Evolutionary conservation across 2,113 vertebrate species (phyloP).

Genomic region (Xenus cinereus): DNA sequence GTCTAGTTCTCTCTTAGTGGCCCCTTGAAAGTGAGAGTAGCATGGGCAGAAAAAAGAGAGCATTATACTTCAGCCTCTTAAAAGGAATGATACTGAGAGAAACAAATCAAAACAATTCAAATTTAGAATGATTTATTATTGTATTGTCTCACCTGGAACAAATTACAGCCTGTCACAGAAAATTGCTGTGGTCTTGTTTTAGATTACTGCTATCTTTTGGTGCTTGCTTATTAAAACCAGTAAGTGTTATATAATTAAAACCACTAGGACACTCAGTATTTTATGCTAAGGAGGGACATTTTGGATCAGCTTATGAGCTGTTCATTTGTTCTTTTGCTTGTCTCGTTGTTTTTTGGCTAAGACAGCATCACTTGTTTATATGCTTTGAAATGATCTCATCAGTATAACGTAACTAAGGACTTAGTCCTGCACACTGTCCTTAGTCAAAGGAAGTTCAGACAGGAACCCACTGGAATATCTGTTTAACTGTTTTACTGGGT

Average conservation of each 20-base stretch:
- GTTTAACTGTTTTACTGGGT: not conserved
- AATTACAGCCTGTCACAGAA: not conserved
- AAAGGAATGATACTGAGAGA: not conserved
- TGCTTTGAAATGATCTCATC: not conserved
- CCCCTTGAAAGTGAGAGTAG: not conserved
- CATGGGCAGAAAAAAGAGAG: not conserved
- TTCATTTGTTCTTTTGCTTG: not conserved
- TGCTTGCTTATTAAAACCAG: not conserved
- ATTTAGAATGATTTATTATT: not conserved
- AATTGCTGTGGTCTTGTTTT: not conserved
- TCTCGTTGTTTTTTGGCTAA: not conserved
- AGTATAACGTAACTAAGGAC: not conserved
- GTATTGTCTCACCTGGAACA: not conserved
- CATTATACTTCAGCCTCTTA: not conserved
- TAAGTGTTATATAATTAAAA: not conserved
- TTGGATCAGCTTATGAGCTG: not conserved
- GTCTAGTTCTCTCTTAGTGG: not conserved
- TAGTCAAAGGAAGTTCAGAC: not conserved
- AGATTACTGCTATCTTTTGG: not conserved
- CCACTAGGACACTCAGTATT: not conserved
- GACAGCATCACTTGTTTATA: not conserved
- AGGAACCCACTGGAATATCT: not conserved
- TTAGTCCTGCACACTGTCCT: not conserved
- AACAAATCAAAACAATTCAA: not conserved
- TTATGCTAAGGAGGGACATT: not conserved